Percentiles rank a stretch among this genome's conserved stretches.
These are phyloP conservation scores for Pseudomyrmex concolor DNA, from an alignment of 1,140 invertebrate genomes.

Conservation along the genomic window DNA sequence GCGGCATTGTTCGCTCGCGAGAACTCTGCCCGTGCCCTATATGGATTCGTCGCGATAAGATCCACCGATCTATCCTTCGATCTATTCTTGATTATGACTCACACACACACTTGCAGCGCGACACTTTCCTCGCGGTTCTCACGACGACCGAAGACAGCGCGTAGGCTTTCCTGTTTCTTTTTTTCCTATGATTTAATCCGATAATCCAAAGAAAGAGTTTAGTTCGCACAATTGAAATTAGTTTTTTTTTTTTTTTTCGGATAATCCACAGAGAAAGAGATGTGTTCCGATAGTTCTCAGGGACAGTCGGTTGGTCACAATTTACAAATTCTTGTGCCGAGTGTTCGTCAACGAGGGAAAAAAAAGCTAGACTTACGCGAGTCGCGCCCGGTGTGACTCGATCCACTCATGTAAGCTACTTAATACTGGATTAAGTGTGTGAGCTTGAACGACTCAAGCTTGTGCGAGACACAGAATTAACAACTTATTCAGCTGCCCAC, in stretches of 20 bases:
- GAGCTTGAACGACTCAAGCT: slow-evolving; percentile 1
- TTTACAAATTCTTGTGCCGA: slow-evolving; percentile 26
- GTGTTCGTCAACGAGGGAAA: slow-evolving; percentile 41
- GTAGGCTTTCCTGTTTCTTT: background rate
- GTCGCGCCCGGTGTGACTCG: background rate
- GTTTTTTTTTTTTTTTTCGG: slow-evolving; percentile 11
- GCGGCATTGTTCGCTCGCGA: slow-evolving; percentile 71
- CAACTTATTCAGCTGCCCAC: slow-evolving; percentile 40
- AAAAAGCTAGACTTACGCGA: slow-evolving; percentile 40
- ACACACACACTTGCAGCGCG: slow-evolving; percentile 42
- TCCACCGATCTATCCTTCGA: slow-evolving; percentile 72
- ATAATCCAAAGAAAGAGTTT: background rate
- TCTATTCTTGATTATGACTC: slow-evolving; percentile 73
- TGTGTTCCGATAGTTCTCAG: background rate
- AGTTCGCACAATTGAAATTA: background rate
- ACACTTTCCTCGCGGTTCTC: slow-evolving; percentile 21
- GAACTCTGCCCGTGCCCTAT: slow-evolving; percentile 75
- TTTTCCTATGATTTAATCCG: no score
- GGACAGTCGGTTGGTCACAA: slow-evolving; percentile 10
- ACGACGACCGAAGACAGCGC: background rate
- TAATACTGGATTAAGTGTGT: slow-evolving; percentile 60
- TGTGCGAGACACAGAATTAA: slow-evolving; percentile 52
- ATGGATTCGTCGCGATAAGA: slow-evolving; percentile 72
- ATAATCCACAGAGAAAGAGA: background rate
- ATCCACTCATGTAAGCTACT: slow-evolving; percentile 54